Evolutionary conservation across 2,113 vertebrate species (phyloP), one percentile per base, ranked within the genome.

Genomic region (Paradoxurus hermaphroditus): DNA sequence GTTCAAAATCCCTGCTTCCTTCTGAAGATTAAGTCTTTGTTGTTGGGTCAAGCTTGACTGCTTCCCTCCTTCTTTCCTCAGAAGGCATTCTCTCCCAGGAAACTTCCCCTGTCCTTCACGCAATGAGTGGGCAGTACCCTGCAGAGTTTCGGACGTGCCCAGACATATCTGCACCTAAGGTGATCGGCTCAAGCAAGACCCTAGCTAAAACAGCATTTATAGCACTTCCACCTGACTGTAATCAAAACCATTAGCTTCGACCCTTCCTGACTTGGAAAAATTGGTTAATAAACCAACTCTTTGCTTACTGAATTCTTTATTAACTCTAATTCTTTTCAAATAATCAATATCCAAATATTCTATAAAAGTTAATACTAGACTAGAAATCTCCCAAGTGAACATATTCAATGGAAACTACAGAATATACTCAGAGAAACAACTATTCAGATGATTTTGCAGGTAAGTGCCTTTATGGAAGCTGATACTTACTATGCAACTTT

Each of bases 401-500:
- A 91, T 19, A 19, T 63, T 86, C 46, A 79, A 23, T 93, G 68
- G 25, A 88, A 39, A 83, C 27, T 82, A 59, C 19, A 53, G 7
- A 67, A 86, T 95, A 89, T 68, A 87, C 68, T 91, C 86, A 89
- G 27, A 95, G 34, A 95, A 90, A 49, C 9, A 96, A 85, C 56
- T 39, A 94, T 83, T 93, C 14, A 46, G 56, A 93, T 49, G 39
- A 91, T 63, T 95, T 23, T 93, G 31, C 93, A 94, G 82, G 63
- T 98, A 94, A 97, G 39, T 78, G 59, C 34, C 73, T 90, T 93
- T 59, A 86, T 31, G 72, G 46, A 96, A 88, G 81, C 21, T 83
- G 67, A 89, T 89, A 91, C 39, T 96, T 86, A 90, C 56, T 84
- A 93, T 96, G 77, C 93, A 97, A 94, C 86, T 91, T 97, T 88